phyloP scores from a whole-genome alignment of 2,797 vertebrate species.

The Pterois miles region DNA sequence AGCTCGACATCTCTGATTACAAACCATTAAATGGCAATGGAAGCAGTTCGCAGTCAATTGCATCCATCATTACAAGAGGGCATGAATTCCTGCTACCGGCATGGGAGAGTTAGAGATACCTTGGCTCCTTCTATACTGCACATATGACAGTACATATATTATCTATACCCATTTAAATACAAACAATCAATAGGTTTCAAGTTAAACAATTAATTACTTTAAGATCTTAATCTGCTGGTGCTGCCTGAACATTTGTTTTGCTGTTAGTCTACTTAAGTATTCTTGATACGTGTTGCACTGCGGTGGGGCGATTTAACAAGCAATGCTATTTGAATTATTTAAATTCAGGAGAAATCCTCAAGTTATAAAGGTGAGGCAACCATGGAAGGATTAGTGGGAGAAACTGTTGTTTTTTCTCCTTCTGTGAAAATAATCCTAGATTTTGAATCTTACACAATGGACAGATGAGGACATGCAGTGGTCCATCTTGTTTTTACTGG shows the following conservation, averaged over 20 bases:
- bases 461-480: background rate
- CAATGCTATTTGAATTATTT: constrained; percentile 14
- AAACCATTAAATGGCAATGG: constrained; percentile 69
- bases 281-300: background rate
- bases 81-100: constrained; percentile 19
- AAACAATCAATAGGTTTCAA: background rate
- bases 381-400: background rate
- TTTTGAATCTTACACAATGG: background rate
- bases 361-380: constrained; percentile 2
- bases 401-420: background rate
- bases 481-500: background rate
- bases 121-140: background rate
- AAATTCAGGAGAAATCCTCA: constrained; percentile 8
- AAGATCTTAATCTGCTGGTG: constrained; percentile 1
- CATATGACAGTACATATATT: constrained; percentile 1
- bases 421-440: background rate
- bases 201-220: background rate
- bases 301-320: constrained; percentile 3
- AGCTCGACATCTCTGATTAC: constrained; percentile 67
- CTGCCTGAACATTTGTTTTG: constrained; percentile 10
- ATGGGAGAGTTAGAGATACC: background rate
- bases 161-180: constrained; percentile 1
- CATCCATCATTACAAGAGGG: constrained; percentile 54
- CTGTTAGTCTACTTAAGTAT: background rate
- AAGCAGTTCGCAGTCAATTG: constrained; percentile 48